Evolutionary conservation across 2,888 invertebrate genomes (phyloP), one percentile per base, ranked within the genome.

Genomic region (Melanophora roralis): DNA sequence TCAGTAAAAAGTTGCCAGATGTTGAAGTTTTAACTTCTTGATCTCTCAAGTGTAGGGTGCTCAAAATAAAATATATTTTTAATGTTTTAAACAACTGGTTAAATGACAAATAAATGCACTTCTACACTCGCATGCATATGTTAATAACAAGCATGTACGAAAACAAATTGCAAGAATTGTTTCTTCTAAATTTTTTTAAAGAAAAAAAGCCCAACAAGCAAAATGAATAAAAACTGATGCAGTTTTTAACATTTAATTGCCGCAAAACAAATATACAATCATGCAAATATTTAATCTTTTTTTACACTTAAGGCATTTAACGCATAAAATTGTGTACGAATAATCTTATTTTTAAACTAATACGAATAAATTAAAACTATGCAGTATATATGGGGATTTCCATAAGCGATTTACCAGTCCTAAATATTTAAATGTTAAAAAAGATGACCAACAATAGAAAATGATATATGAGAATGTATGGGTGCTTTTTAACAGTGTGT

Each of bases 201-300:
- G 36, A 40, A 40, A 53, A 53, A 32, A 19, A 38, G n/a, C 57
- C n/a, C 51, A 51, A 14, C 34, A 19, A 36, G 12, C 53, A n/a
- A 34, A 38, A 21, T 23, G 38, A 40, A 69, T 43, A 62, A 27
- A 60, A 57, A 57, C 65, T 74, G 65, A 74, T 74, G 74, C 65
- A 74, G 67, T 67, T 74, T 65, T 65, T 59, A 65, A 59, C 65
- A 67, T 74, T 74, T 74, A 74, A 74, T 74, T 67, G 59, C 49
- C 57, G 51, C 49, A 57, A 59, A 16, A 74, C 9, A 65, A 34
- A 62, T 0, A 60, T n/a, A n/a, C n/a, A n/a, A n/a, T n/a, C n/a
- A n/a, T n/a, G n/a, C n/a, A n/a, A n/a, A n/a, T n/a, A n/a, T n/a
- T n/a, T n/a, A n/a, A n/a, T n/a, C n/a, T n/a, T n/a, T 55, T 43